Base-by-base conservation (phyloP, 1,140 invertebrate species). In the Teleopsis dalmanni region DNA sequence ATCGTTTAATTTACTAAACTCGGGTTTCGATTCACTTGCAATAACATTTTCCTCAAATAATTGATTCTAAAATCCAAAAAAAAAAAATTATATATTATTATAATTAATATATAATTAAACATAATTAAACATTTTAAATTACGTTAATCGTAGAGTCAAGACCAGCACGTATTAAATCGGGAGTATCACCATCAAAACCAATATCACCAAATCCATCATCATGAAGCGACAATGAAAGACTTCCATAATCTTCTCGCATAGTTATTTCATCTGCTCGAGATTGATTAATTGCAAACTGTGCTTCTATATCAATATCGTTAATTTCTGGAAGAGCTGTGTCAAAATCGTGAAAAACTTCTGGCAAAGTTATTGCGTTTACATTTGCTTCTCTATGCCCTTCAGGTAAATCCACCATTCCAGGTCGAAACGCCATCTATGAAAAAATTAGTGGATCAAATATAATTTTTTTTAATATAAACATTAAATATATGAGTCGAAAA, bases 251-350 rank as follows among this genome's bases (percentile, higher is more conserved):
- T 75, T 99, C 96, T 54, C 94, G 79, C 85, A 99, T 93, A 19
- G 96, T 99, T 48, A 99, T 99, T 74, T 99, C 96, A 72, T 99
- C 96, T 41, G 95, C 94, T 60, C 95, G 76, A 29, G 93, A 96
- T 70, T 98, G 95, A 72, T 98, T 97, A 35, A 97, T 79, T 51
- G 89, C 91, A 72, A 97, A 94, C 68, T 96, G 93, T 1, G 91
- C 91, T 73, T 95, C 91, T 61, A 98, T 95, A 70, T 97, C 93
- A 13, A 96, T 91, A 75, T 95, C 93, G 77, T 94, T 93, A 11
- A 98, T 75, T 70, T 98, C 95, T 8, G 94, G 92, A 77, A 98
- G 87, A 10, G 91, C 88, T 4, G 91, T 91, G 70, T 98, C 95
- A 76, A 99, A 98, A 74, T 98, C 89, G 73, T 94, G 89, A 72